Evolutionary conservation across 2,113 vertebrate species (phyloP).

Genomic region (Lycaon pictus): DNA sequence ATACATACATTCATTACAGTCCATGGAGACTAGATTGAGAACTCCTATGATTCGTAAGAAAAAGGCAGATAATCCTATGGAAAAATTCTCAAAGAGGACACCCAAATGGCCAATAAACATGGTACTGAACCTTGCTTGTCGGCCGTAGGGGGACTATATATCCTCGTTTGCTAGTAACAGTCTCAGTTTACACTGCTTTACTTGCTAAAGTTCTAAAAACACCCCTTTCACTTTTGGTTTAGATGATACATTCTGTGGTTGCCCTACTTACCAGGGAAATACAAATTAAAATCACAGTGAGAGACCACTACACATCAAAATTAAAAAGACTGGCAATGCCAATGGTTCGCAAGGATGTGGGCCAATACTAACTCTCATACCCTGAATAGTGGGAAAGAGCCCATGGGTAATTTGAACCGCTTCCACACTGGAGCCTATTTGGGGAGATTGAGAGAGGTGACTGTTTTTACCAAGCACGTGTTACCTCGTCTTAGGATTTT

Average conservation of each 20-base stretch:
- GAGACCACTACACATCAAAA: background rate
- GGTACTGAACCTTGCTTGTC: background rate
- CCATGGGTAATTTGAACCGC: background rate
- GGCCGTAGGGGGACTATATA: background rate
- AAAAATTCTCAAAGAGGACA: background rate
- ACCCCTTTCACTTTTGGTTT: background rate
- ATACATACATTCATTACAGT: background rate
- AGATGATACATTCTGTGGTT: constrained; percentile 28
- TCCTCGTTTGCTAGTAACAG: background rate
- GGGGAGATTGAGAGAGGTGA: background rate
- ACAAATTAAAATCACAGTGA: background rate
- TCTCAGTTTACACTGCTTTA: background rate
- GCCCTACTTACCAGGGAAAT: background rate
- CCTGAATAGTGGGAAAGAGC: background rate
- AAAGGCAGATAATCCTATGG: background rate
- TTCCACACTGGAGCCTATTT: background rate
- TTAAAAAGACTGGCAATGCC: background rate
- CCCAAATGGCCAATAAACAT: background rate
- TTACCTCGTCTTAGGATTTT: background rate
- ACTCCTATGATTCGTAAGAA: background rate
- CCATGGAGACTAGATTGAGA: background rate
- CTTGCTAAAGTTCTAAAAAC: background rate
- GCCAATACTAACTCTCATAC: background rate
- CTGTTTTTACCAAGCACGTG: background rate
- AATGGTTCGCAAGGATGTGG: background rate